Percentiles rank a stretch among this genome's conserved stretches.
Conservation (phyloP, 2,797 vertebrate genomes). For the Sternotherus odoratus region DNA sequence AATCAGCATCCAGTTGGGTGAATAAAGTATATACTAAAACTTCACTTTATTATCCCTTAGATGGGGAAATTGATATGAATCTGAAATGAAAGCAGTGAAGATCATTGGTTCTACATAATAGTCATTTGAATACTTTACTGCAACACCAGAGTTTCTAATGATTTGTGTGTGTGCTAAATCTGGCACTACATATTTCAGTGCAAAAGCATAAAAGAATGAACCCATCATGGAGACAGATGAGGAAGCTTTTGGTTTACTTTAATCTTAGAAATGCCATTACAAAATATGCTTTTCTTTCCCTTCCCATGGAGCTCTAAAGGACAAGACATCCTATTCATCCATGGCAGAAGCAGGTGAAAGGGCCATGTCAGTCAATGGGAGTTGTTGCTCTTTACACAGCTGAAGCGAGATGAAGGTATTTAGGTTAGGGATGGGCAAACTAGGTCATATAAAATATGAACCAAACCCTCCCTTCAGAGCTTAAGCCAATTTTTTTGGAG, state of each 20-base stretch:
- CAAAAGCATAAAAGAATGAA: conserved; percentile 34
- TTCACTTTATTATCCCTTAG: conserved; percentile 35
- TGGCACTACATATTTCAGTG: not conserved
- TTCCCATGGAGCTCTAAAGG: conserved; percentile 23
- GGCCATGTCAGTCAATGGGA: conserved; percentile 42
- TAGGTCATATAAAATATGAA: not conserved
- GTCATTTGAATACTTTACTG: not conserved
- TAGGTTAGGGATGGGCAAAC: conserved; percentile 53
- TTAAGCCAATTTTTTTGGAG: conserved; percentile 29
- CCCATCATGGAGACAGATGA: conserved; percentile 12
- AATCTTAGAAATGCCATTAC: conserved; percentile 63
- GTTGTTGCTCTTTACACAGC: conserved; percentile 23
- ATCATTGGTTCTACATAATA: not conserved
- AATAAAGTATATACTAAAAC: conserved; percentile 58
- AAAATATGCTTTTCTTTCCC: conserved; percentile 72
- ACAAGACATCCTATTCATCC: conserved; percentile 46
- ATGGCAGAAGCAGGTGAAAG: conserved; percentile 52
- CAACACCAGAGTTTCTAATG: not conserved
- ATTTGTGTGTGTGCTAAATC: conserved; percentile 31
- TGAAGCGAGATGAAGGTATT: conserved; percentile 28
- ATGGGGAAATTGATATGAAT: not conserved
- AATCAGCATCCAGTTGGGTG: conserved; percentile 59
- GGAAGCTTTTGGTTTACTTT: conserved; percentile 45
- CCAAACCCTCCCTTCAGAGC: conserved; percentile 24
- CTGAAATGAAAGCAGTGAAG: not conserved